Evolutionary conservation across 2,113 vertebrate genomes (phyloP).

Genomic region (Loxodonta africana): DNA sequence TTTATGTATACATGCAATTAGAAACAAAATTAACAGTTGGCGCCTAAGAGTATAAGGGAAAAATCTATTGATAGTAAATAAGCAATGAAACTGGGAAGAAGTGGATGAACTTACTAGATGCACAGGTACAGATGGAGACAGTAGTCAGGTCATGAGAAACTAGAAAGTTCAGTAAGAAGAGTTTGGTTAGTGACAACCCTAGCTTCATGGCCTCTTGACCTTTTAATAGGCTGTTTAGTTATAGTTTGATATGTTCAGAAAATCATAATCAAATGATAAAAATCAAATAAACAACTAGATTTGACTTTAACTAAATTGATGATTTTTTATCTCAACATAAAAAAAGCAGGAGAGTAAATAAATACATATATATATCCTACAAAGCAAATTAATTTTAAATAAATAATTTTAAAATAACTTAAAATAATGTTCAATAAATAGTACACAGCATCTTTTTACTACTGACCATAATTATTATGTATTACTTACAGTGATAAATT

Average conservation of each 20-base stretch:
- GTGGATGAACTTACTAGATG: not conserved
- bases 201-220: not conserved
- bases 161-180: not conserved
- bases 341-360: not conserved
- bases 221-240: not conserved
- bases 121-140: not conserved
- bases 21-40: not conserved
- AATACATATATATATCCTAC: not conserved
- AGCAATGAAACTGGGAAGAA: not conserved
- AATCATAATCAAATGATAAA: not conserved
- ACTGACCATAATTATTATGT: too few species aligned
- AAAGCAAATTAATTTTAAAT: not conserved
- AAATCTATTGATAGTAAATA: not conserved
- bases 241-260: not conserved
- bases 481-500: too few species aligned
- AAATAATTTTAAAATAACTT: not conserved
- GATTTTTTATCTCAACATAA: not conserved
- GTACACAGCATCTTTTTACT: not conserved
- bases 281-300: not conserved
- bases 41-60: not conserved
- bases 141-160: not conserved
- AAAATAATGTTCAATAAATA: not conserved
- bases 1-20: not conserved
- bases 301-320: conserved; percentile 5
- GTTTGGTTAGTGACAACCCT: not conserved